Evolutionary conservation across 2,888 invertebrate species (phyloP).

Genomic region (Drosophila neonasuta): DNA sequence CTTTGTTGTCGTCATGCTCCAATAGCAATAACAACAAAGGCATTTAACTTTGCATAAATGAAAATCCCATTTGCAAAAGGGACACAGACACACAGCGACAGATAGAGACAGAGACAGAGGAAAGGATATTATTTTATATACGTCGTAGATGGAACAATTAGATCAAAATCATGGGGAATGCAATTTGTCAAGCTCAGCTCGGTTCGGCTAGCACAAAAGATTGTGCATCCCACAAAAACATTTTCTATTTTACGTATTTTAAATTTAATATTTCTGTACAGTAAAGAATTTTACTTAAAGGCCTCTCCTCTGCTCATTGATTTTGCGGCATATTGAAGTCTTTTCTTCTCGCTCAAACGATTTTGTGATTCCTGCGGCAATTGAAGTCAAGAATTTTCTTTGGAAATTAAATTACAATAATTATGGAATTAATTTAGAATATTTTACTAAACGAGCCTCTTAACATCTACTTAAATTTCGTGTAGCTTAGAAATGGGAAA

Average conservation of each 20-base stretch:
- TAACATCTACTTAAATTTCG: neutral
- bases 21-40: conserved; percentile 30
- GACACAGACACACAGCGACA: neutral
- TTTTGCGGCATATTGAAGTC: neutral
- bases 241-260: neutral
- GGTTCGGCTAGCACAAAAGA: neutral
- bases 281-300: neutral
- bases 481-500: neutral
- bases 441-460: neutral
- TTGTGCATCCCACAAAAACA: neutral
- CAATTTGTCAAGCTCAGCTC: conserved; percentile 9
- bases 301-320: neutral
- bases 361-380: neutral
- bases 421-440: conserved; percentile 1
- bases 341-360: neutral
- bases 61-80: conserved; percentile 44
- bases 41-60: conserved; percentile 37
- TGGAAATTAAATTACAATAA: neutral
- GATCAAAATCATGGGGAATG: conserved; percentile 7
- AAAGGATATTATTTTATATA: neutral
- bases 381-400: neutral
- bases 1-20: conserved; percentile 49
- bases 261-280: neutral
- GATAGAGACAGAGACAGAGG: neutral
- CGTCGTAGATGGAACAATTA: conserved; percentile 11